Evolutionary conservation across 1,140 invertebrate genomes (phyloP), one percentile per base, ranked within the genome.

Genomic region (Scaptomyza pallida): DNA sequence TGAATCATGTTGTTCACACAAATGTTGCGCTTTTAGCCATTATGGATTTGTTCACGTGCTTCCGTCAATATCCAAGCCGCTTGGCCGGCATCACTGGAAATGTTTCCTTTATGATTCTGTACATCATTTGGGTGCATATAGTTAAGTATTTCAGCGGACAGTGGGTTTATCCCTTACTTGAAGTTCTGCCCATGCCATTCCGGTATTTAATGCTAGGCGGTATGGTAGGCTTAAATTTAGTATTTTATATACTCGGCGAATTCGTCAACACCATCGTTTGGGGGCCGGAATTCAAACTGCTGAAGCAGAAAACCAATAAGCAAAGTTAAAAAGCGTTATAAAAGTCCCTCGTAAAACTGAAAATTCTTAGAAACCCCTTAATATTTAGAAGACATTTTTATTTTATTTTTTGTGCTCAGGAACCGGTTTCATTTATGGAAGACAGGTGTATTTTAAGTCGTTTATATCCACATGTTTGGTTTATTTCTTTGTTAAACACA

Each of bases 1-100:
- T 90, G 2, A 90, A 90, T 44, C 89, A 90, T 37, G 73, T 90
- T n/a, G 80, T 90, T 1, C 89, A 90, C 48, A 90, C 89, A 2
- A 90, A 90, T 57, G 81, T 90, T 1, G 72, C 81, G 3, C 61
- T 90, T 5, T 48, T 90, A 45, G 78, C 73, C 12, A 75, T 90
- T 26, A 72, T 90, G 78, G 89, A 90, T 30, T 23, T 90, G 54
- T 90, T 90, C 33, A 89, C 85, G 10, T 90, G 80, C 44, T 90
- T 86, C 51, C 89, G 89, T 0, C 59, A 51, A 3, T 90, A 89
- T 30, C 89, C 89, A 1, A 79, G 67, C 5, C 78, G 89, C 9
- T 37, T 70, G 30, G 65, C 80, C 5, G 85, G 89, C 0, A 35
- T 90, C 13, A 62, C 60, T 2, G 75, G 80, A 35, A 90, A 78